phyloP scores from a whole-genome alignment of 2,888 invertebrate genomes.

The Timema podura region DNA sequence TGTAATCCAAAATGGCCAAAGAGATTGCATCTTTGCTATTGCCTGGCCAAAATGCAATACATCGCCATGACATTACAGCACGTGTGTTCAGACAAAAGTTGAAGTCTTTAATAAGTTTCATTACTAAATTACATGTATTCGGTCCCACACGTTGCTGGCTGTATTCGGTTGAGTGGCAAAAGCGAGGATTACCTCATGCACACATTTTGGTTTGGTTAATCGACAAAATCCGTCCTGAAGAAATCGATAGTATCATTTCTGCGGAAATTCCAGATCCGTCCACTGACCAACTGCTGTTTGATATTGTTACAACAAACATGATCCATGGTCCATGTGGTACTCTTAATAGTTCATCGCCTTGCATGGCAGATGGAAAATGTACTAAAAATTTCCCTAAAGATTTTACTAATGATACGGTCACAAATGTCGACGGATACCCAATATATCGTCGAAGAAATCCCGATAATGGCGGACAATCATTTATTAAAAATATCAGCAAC shows the following conservation, averaged over 20 bases:
- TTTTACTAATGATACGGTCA: constrained; percentile 34
- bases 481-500: too few relatives aligned
- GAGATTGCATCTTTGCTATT: constrained; percentile 37
- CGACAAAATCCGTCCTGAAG: constrained; percentile 32
- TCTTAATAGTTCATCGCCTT: too few relatives aligned
- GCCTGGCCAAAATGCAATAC: constrained; percentile 28
- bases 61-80: constrained; percentile 36
- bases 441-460: constrained; percentile 33
- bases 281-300: constrained; percentile 1
- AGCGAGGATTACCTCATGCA: constrained; percentile 24
- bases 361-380: too few relatives aligned
- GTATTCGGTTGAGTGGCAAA: constrained; percentile 39
- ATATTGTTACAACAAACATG: constrained; percentile 25
- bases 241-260: constrained; percentile 39
- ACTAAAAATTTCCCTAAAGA: constrained; percentile 29
- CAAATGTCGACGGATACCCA: constrained; percentile 36
- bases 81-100: constrained; percentile 32
- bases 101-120: constrained; percentile 30
- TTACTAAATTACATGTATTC: constrained; percentile 34
- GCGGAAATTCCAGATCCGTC: constrained; percentile 42
- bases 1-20: constrained; percentile 40
- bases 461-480: constrained; percentile 30
- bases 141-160: constrained; percentile 32
- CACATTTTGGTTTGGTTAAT: constrained; percentile 28
- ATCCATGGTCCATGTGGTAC: too few relatives aligned